Conservation (phyloP, 1,140 invertebrate species). For the Drosophila equinoxialis region DNA sequence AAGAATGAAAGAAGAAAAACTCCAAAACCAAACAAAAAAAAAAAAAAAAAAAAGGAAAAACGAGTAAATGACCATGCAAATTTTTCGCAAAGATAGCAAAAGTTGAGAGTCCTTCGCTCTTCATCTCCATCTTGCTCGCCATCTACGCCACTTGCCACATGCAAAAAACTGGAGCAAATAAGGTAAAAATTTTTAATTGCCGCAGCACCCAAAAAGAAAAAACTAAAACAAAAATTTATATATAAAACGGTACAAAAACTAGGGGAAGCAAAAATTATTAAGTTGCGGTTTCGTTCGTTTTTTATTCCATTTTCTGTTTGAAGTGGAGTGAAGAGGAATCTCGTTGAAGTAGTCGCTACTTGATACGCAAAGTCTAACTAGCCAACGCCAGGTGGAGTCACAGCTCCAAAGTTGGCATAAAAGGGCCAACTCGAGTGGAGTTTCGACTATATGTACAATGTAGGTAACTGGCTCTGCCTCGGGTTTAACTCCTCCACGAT, state of each 20-base stretch:
- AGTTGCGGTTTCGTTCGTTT: conserved; percentile 60
- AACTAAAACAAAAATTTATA: conserved; percentile 26
- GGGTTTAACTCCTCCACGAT: conserved; percentile 8
- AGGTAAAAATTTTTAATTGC: conserved; percentile 81
- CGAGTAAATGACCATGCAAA: conserved; percentile 75
- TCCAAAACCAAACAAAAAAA: neutral
- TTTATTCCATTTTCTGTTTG: conserved; percentile 1
- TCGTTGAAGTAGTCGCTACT: conserved; percentile 21
- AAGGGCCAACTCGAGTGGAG: conserved; percentile 54
- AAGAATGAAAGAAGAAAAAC: conserved; percentile 14
- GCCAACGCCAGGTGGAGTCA: conserved; percentile 23
- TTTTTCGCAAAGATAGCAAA: conserved; percentile 43
- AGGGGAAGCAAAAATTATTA: conserved; percentile 68
- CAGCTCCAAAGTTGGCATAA: conserved; percentile 43
- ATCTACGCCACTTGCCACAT: conserved; percentile 1
- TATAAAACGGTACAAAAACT: conserved; percentile 33
- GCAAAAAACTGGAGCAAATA: conserved; percentile 73
- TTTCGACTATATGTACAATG: neutral
- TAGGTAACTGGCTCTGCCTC: conserved; percentile 10
- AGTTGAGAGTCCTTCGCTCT: conserved; percentile 14
- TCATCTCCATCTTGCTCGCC: neutral
- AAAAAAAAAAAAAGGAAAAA: conserved; percentile 26
- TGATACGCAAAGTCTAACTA: conserved; percentile 28
- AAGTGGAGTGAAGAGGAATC: conserved; percentile 28
- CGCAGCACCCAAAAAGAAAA: conserved; percentile 52